Percentiles rank a stretch among this genome's conserved stretches.
Evolutionary conservation across 2,888 invertebrate species (phyloP).

Genomic region (Drosophila suboccidentalis): DNA sequence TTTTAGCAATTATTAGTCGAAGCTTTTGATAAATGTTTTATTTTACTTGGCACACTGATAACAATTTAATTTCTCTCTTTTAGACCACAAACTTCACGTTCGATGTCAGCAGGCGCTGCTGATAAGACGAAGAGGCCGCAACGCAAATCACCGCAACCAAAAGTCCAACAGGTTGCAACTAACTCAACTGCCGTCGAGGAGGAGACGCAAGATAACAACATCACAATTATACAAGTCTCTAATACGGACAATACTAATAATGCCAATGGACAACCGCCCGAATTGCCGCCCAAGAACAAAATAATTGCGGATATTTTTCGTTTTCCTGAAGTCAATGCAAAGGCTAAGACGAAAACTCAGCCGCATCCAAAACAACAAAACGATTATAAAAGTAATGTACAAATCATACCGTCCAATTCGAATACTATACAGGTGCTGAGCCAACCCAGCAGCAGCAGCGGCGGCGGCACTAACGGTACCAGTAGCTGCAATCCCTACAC

Average conservation of each 20-base stretch:
- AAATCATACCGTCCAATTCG: conserved; percentile 86
- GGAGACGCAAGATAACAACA: conserved; percentile 84
- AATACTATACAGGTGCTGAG: conserved; percentile 83
- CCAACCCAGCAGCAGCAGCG: conserved; percentile 52
- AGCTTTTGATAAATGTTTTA: conserved; percentile 4
- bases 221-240: conserved; percentile 88
- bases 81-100: conserved; percentile 84
- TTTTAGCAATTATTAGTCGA: not conserved
- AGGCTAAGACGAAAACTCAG: conserved; percentile 47
- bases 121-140: conserved; percentile 69
- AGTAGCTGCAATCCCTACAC: conserved; percentile 77
- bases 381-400: conserved; percentile 85
- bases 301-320: conserved; percentile 82
- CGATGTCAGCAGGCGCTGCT: conserved; percentile 83
- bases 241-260: conserved; percentile 78
- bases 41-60: conserved; percentile 8
- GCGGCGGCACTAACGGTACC: conserved; percentile 40
- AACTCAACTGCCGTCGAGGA: conserved; percentile 51
- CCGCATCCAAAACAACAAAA: conserved; percentile 50
- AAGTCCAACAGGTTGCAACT: conserved; percentile 24
- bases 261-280: conserved; percentile 65
- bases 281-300: conserved; percentile 73
- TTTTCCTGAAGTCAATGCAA: conserved; percentile 78
- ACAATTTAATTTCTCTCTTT: not conserved
- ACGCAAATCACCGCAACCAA: conserved; percentile 59